Conservation (phyloP, 2,113 vertebrate species). For the Peucedramus taeniatus region DNA sequence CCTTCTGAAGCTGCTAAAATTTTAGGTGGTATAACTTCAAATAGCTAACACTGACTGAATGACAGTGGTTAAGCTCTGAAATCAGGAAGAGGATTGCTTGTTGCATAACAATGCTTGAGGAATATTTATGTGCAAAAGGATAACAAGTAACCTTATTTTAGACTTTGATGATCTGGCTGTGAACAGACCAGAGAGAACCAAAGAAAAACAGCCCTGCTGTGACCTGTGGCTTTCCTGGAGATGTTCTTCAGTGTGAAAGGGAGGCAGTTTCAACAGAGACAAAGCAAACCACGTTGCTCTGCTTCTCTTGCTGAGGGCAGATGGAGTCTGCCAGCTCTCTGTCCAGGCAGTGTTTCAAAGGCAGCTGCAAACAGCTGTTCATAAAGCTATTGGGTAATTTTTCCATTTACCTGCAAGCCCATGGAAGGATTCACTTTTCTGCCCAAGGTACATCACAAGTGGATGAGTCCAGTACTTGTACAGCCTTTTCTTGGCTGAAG, state of each 20-base stretch:
- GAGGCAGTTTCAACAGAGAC: neutral
- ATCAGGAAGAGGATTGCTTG: fast-evolving
- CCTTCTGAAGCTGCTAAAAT: neutral
- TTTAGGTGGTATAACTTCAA: neutral
- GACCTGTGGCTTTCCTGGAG: neutral
- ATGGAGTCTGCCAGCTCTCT: neutral
- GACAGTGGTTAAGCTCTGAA: neutral
- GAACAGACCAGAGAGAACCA: neutral
- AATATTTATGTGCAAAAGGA: fast-evolving
- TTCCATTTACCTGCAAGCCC: fast-evolving
- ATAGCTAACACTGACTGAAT: fast-evolving
- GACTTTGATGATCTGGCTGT: neutral
- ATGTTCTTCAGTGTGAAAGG: neutral
- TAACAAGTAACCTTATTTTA: neutral
- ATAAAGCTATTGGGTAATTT: neutral
- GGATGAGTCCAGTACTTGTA: fast-evolving
- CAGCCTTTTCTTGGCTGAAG: neutral
- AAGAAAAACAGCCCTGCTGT: fast-evolving
- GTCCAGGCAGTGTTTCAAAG: neutral
- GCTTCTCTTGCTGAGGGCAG: neutral
- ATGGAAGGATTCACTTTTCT: neutral
- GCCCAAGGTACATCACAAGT: neutral
- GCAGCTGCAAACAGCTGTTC: neutral
- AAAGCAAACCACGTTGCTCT: fast-evolving
- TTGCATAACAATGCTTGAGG: neutral